Conservation (phyloP, 2,888 invertebrate species). For the Drosophila dives region DNA sequence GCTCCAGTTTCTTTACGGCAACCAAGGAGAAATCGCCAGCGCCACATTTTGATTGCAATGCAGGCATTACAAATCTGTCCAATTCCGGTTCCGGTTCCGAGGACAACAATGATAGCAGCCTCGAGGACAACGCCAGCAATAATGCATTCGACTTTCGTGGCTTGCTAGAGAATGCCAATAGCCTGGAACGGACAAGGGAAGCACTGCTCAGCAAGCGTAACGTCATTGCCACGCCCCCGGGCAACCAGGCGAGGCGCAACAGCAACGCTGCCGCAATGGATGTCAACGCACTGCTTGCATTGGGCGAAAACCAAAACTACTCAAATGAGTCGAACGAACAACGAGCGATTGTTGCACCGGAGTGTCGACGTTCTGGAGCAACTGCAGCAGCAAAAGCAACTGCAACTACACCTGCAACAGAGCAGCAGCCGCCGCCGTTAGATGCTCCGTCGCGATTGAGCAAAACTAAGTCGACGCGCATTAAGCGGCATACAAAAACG, state of each 20-base stretch:
- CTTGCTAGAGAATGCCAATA: conserved; percentile 87
- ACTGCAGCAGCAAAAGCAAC: conserved; percentile 1
- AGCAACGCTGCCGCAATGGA: conserved; percentile 83
- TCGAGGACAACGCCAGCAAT: conserved; percentile 59
- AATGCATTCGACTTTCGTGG: conserved; percentile 84
- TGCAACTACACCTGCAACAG: conserved; percentile 21
- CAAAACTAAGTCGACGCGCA: conserved; percentile 80
- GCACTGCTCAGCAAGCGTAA: conserved; percentile 72
- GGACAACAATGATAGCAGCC: conserved; percentile 76
- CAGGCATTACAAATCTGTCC: conserved; percentile 78
- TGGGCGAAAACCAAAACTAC: conserved; percentile 86
- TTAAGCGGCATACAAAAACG: conserved; percentile 81
- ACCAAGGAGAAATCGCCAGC: conserved; percentile 62
- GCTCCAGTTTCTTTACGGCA: conserved; percentile 86
- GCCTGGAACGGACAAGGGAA: conserved; percentile 87
- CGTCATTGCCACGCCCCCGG: conserved; percentile 38
- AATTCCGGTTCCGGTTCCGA: conserved; percentile 83
- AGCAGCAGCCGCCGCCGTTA: conserved; percentile 59
- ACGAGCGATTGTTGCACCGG: neutral
- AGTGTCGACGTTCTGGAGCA: conserved; percentile 27
- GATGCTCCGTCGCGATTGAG: conserved; percentile 72
- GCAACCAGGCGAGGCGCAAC: conserved; percentile 15
- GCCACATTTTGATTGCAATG: conserved; percentile 84
- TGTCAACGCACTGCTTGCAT: conserved; percentile 88
- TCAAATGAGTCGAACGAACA: conserved; percentile 54